These are phyloP conservation scores for Drosophila carrolli DNA, from an alignment of 1,140 invertebrate species.

Conservation along the genomic window DNA sequence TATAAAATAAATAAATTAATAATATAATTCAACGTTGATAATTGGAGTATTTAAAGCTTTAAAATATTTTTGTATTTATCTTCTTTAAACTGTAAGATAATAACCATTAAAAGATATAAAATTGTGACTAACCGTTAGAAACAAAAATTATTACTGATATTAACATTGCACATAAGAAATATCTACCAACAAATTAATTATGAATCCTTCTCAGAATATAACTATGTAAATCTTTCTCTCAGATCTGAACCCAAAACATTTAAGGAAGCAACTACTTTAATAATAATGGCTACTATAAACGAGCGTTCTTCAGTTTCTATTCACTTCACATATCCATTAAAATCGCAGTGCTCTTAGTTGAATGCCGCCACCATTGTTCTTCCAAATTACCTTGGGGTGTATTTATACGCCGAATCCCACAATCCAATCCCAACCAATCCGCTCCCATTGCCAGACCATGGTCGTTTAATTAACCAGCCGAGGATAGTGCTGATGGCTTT, in stretches of 20 bases:
- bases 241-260: background rate
- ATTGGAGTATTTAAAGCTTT: no score
- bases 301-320: background rate
- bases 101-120: no score
- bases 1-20: no score
- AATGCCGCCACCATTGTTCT: slow-evolving; percentile 27
- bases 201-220: background rate
- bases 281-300: background rate
- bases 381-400: slow-evolving; percentile 25
- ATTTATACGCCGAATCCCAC: slow-evolving; percentile 18
- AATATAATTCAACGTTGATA: no score
- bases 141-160: no score
- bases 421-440: slow-evolving; percentile 4
- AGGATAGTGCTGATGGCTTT: slow-evolving; percentile 34
- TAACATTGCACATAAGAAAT: no score
- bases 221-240: background rate
- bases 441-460: slow-evolving; percentile 41
- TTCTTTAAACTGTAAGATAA: no score
- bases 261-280: background rate
- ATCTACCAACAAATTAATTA: background rate
- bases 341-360: slow-evolving; percentile 14
- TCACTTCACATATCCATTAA: slow-evolving; percentile 30
- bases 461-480: slow-evolving; percentile 61
- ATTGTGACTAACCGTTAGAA: no score
- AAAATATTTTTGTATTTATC: no score